Base-by-base conservation (phyloP, 2,888 invertebrate genomes). In the Phaonia tiefii region DNA sequence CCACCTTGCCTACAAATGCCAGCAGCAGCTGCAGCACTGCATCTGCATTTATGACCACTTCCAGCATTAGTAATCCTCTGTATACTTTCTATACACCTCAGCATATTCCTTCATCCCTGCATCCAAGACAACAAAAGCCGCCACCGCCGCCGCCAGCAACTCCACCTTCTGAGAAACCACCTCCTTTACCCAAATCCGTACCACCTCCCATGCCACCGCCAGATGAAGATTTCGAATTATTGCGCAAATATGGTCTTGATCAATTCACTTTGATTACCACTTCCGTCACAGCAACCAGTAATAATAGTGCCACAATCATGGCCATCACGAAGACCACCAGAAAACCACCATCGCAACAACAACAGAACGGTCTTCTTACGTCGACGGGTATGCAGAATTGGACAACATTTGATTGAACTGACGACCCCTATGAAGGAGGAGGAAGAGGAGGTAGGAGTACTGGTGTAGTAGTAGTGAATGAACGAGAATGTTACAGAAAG, bases 41-140 rank as follows among this genome's bases (percentile, higher is more conserved):
- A 22, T 70, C 77, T 56, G 72, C 79, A 10, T 79, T 85, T 63
- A 83, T 85, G 58, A 84, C 82, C 65, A 78, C 76, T 67, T 75
- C 83, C 72, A 88, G 86, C 79, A 84, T 87, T 56, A 88, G 86
- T 79, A 92, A 92, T 88, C 92, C 92, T 0, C 83, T 92, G 1
- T 92, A 92, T 85, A 91, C 92, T 0, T 92, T 92, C 82, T 92
- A 91, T 84, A 89, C 91, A 67, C 92, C 92, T 17, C 88, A 90
- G 75, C 89, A 89, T 80, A 86, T 83, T 56, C 85, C 81, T 15
- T 39, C 85, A 84, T 86, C 77, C 81, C 86, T 17, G 44, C 58
- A 60, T 26, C 1, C 49, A 15, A 31, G 83, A 70, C 70, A 71
- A 54, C 77, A 83, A 83, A 4, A 60, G 20, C 65, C 80, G 83